phyloP scores from a whole-genome alignment of 2,888 invertebrate genomes.

The Venusia cambrica region DNA sequence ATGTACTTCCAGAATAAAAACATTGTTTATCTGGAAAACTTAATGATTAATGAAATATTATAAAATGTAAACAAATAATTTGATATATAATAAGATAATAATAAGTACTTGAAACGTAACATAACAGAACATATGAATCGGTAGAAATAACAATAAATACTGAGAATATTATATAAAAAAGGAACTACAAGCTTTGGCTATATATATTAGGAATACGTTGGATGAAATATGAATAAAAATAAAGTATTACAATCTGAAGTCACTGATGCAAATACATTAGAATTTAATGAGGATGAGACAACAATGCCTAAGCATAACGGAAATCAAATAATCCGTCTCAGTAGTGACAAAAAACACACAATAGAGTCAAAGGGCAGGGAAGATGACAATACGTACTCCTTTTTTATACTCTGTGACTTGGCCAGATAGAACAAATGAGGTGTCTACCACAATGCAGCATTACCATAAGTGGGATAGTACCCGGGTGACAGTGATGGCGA shows the following conservation, averaged over 20 bases:
- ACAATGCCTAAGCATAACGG: slow-evolving; percentile 68
- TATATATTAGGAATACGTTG: too few relatives aligned
- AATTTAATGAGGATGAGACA: slow-evolving; percentile 53
- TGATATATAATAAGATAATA: too few relatives aligned
- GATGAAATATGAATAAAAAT: too few relatives aligned
- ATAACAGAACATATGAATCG: too few relatives aligned
- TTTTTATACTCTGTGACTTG: slow-evolving; percentile 29
- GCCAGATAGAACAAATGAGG: slow-evolving; percentile 73
- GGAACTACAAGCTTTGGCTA: too few relatives aligned
- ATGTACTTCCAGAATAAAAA: too few relatives aligned
- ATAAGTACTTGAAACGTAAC: too few relatives aligned
- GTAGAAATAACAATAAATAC: too few relatives aligned
- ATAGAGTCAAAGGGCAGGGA: slow-evolving; percentile 75
- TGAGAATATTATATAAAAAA: too few relatives aligned
- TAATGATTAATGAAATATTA: too few relatives aligned
- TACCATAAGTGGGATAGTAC: slow-evolving; percentile 66
- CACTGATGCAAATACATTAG: slow-evolving; percentile 24
- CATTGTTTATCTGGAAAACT: too few relatives aligned
- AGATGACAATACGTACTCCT: slow-evolving; percentile 58
- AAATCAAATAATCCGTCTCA: slow-evolving; percentile 75
- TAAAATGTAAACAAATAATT: too few relatives aligned
- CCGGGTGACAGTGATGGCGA: slow-evolving; percentile 42
- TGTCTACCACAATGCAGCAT: slow-evolving; percentile 69
- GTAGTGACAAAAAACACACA: slow-evolving; percentile 75
- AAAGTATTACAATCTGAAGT: slow-evolving; percentile 18